A percentile compares a stretch with the other conserved stretches of the same genome.
Evolutionary conservation across 1,140 invertebrate genomes (phyloP).

Genomic region (Drosophila orosa): DNA sequence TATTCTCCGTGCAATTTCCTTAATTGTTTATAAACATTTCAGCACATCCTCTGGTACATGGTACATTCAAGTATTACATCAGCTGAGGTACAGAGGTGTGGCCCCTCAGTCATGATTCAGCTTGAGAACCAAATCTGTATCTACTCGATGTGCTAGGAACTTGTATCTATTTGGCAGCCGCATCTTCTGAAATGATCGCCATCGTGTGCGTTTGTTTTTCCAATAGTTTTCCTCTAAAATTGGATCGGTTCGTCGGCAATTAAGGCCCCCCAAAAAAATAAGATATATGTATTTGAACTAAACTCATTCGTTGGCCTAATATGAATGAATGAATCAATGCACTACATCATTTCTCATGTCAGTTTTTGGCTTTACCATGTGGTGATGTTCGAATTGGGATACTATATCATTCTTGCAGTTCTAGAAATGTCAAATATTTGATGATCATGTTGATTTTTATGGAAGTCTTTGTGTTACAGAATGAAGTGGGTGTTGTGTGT

Average conservation of each 20-base stretch:
- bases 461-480: neutral
- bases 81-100: conserved; percentile 33
- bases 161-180: conserved; percentile 51
- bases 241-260: conserved; percentile 62
- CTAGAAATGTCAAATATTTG: conserved; percentile 1
- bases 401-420: conserved; percentile 20
- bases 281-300: conserved; percentile 33
- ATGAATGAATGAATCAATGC: conserved; percentile 30
- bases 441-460: neutral
- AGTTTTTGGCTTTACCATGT: conserved; percentile 11
- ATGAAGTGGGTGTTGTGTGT: neutral
- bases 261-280: conserved; percentile 56
- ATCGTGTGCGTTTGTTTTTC: conserved; percentile 35
- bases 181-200: conserved; percentile 28
- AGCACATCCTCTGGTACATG: conserved; percentile 29
- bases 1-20: conserved; percentile 5
- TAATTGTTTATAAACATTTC: conserved; percentile 51
- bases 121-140: conserved; percentile 29
- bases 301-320: conserved; percentile 34
- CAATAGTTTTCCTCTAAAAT: conserved; percentile 61
- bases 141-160: conserved; percentile 27
- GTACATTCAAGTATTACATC: conserved; percentile 27
- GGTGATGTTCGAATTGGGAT: neutral
- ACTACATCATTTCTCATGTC: conserved; percentile 14
- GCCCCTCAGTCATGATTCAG: conserved; percentile 38